A percentile compares a stretch with the other conserved stretches of the same genome.
These are phyloP conservation scores for Corythaixoides concolor DNA, from an alignment of 2,113 vertebrate genomes.

Conservation along the genomic window DNA sequence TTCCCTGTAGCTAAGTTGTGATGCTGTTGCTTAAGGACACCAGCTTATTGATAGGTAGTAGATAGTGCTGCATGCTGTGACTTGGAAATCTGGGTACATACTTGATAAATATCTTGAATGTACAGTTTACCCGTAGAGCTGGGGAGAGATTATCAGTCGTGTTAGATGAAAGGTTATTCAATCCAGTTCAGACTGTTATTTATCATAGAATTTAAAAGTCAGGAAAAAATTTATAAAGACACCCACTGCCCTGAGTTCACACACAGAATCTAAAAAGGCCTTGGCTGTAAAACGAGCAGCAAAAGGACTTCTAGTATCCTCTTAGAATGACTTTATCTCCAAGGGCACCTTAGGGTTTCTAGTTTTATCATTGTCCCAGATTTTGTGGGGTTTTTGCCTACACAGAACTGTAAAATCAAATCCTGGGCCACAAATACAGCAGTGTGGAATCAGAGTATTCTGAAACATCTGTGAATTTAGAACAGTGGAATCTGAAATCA, in stretches of 20 bases:
- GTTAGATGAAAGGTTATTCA: not conserved
- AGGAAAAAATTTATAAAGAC: not conserved
- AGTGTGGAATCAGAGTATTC: not conserved
- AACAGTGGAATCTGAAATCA: not conserved
- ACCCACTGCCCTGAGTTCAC: not conserved
- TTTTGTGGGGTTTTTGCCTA: not conserved
- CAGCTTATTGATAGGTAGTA: not conserved
- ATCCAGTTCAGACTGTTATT: not conserved
- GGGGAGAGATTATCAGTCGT: not conserved
- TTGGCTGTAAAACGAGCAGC: not conserved
- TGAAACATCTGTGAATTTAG: not conserved
- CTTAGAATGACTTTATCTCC: not conserved
- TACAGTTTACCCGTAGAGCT: not conserved
- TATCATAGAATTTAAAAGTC: not conserved
- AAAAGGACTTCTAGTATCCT: not conserved
- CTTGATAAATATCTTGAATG: not conserved
- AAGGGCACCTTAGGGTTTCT: not conserved
- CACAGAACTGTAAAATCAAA: not conserved
- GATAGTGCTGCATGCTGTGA: not conserved
- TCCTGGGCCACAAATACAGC: not conserved
- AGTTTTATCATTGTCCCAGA: not conserved
- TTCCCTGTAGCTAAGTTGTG: not conserved
- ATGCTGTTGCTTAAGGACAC: not conserved
- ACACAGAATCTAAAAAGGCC: not conserved
- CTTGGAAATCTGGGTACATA: not conserved